These are phyloP conservation scores for Nycticryphes semicollaris DNA, from an alignment of 2,113 vertebrate species.

Conservation along the genomic window DNA sequence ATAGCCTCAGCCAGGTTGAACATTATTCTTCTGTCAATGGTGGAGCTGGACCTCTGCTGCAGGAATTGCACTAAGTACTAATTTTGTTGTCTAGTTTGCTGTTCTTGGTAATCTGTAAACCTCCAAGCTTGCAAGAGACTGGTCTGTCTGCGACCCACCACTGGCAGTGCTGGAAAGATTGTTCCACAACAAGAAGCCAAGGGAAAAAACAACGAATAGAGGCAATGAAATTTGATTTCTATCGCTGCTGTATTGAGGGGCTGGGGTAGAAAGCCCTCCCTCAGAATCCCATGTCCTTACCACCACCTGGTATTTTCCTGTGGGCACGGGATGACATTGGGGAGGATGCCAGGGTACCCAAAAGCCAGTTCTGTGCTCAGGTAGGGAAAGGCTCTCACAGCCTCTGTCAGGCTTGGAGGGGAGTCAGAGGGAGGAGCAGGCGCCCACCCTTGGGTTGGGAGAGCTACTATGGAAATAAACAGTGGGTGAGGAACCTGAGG, in stretches of 20 bases:
- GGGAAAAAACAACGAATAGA: background rate
- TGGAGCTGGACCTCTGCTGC: background rate
- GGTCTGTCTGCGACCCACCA: background rate
- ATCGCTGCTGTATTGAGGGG: background rate
- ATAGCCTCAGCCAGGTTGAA: background rate
- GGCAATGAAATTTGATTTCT: background rate
- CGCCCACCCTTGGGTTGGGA: fast-evolving
- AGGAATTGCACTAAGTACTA: fast-evolving
- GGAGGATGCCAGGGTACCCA: background rate
- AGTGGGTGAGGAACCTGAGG: fast-evolving
- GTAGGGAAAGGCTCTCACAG: background rate
- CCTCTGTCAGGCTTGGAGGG: background rate
- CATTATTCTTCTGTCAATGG: fast-evolving
- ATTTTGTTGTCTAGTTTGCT: background rate
- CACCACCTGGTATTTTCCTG: fast-evolving
- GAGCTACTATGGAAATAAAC: background rate
- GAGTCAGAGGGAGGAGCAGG: background rate
- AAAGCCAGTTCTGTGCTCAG: background rate
- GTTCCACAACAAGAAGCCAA: background rate
- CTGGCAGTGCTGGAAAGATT: background rate
- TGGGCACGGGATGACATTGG: fast-evolving
- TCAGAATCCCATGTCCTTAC: background rate
- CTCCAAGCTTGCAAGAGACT: background rate
- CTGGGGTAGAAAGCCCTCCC: background rate
- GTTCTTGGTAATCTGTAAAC: background rate